Evolutionary conservation across 2,888 invertebrate genomes (phyloP).

Genomic region (Microdon myrmicae): DNA sequence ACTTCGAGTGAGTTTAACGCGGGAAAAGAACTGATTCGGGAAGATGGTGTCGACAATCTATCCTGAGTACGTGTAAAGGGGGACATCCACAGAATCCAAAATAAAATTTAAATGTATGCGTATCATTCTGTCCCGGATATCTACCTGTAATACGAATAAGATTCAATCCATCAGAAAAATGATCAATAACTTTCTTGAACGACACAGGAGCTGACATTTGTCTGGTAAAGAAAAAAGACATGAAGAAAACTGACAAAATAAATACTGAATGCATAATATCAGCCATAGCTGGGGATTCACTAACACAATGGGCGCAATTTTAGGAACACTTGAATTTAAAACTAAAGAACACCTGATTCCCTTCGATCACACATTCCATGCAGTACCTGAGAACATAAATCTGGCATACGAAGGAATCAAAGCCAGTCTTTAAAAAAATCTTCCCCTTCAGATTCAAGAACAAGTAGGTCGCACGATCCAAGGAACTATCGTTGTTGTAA

Average conservation of each 20-base stretch:
- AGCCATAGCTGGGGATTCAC: conserved; percentile 1
- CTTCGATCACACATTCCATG: conserved; percentile 1
- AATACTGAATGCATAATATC: neutral
- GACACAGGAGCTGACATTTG: neutral
- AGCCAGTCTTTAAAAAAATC: no score
- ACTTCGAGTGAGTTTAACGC: neutral
- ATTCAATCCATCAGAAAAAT: neutral
- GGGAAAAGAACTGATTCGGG: neutral
- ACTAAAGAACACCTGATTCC: neutral
- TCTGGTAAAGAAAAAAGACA: neutral
- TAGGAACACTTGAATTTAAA: conserved; percentile 2
- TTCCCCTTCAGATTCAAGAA: no score
- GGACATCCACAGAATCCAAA: neutral
- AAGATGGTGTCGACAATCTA: neutral
- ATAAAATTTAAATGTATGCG: neutral
- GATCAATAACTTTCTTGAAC: neutral
- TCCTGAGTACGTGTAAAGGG: neutral
- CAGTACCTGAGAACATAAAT: neutral
- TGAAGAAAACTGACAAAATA: neutral
- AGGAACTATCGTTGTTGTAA: no score
- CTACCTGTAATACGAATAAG: conserved; percentile 1
- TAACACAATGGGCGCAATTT: conserved; percentile 3
- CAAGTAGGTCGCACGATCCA: no score
- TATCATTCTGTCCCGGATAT: conserved; percentile 7
- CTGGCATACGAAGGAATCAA: conserved; percentile 4